Conservation (phyloP, 23 tunicate species). For the Trididemnum miniatum region DNA sequence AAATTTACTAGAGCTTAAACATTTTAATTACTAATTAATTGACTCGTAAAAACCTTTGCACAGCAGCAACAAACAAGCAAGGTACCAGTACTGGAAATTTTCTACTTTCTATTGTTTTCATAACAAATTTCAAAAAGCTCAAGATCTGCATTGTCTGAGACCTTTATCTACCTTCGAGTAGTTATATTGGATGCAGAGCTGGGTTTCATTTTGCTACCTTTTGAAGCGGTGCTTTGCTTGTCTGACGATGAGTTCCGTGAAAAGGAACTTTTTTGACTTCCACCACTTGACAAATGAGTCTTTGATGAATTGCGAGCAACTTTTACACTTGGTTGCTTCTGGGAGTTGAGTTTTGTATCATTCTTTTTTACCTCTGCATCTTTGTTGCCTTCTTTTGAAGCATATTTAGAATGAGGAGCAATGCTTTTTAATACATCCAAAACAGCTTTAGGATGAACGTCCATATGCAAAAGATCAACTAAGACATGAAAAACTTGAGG, state of each 20-base stretch:
- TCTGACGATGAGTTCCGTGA: neutral
- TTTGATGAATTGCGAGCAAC: neutral
- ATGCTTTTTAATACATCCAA: conserved; percentile 51
- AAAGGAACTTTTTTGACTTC: neutral
- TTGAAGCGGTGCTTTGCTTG: neutral
- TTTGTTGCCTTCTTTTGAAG: neutral
- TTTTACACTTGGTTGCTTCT: neutral
- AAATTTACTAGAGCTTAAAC: no score
- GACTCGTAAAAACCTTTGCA: no score
- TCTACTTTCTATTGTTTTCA: no score
- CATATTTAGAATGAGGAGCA: conserved; percentile 49
- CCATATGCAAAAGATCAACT: conserved; percentile 66
- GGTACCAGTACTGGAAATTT: no score
- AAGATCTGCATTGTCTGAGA: no score
- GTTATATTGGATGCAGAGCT: neutral
- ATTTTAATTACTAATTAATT: no score
- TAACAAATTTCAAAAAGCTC: no score
- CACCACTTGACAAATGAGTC: neutral
- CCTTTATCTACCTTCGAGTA: no score
- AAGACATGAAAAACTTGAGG: conserved; percentile 70
- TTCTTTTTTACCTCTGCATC: neutral
- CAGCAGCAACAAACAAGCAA: no score
- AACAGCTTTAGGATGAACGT: conserved; percentile 79
- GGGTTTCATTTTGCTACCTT: neutral
- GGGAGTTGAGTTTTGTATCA: neutral